These are phyloP conservation scores for Parascotia fuliginaria DNA, from an alignment of 2,888 invertebrate genomes.

Conservation along the genomic window DNA sequence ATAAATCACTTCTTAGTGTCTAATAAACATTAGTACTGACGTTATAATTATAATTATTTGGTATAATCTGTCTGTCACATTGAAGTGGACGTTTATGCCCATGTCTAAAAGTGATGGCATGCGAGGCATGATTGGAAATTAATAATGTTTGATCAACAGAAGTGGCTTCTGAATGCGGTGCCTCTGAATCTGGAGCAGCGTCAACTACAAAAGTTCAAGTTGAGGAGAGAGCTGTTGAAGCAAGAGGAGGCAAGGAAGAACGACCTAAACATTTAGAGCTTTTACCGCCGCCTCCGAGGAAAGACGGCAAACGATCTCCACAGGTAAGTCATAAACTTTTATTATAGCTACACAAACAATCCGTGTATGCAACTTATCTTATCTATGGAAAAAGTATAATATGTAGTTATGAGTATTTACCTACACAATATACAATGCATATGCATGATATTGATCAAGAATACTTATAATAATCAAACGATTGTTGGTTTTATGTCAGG, in stretches of 20 bases:
- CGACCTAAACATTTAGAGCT: constrained; percentile 75
- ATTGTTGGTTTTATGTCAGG: no score
- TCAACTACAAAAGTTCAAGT: constrained; percentile 69
- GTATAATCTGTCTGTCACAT: constrained; percentile 33
- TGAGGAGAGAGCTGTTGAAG: constrained; percentile 57
- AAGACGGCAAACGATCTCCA: constrained; percentile 63
- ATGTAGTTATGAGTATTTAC: no score
- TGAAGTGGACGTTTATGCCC: neutral
- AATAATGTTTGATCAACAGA: constrained; percentile 54
- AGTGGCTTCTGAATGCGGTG: constrained; percentile 70
- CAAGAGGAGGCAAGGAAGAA: constrained; percentile 56
- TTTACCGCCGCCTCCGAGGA: constrained; percentile 79
- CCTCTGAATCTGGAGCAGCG: constrained; percentile 63
- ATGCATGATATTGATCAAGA: no score
- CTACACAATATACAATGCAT: no score
- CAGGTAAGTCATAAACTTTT: constrained; percentile 54
- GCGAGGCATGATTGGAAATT: constrained; percentile 22
- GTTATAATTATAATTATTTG: constrained; percentile 21
- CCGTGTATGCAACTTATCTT: no score
- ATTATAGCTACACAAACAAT: no score
- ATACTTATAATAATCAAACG: no score
- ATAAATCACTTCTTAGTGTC: constrained; percentile 22
- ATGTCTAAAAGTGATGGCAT: neutral
- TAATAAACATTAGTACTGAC: constrained; percentile 19
- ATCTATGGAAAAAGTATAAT: no score